Conservation (phyloP, 2,888 invertebrate genomes). For the Minunthozetes semirufus region DNA sequence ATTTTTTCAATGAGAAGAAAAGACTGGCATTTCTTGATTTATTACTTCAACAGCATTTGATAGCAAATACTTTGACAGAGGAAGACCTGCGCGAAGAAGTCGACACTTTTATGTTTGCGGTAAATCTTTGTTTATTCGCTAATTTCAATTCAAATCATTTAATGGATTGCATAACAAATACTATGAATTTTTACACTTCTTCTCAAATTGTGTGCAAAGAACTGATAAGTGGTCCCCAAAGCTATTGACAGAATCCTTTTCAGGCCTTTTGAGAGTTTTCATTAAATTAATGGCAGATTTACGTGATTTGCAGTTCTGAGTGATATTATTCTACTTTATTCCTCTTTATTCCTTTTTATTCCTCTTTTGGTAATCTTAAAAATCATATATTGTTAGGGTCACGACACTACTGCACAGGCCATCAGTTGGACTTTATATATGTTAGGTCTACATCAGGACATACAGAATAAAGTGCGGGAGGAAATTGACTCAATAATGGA, state of each 20-base stretch:
- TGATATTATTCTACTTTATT: no score
- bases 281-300: no score
- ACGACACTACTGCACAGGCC: conserved; percentile 43
- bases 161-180: neutral
- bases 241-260: no score
- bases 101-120: conserved; percentile 46
- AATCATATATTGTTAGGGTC: conserved; percentile 33
- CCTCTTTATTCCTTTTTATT: no score
- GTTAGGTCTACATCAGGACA: conserved; percentile 41
- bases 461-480: conserved; percentile 40
- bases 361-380: neutral
- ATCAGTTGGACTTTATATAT: conserved; percentile 42
- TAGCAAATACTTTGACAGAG: conserved; percentile 45
- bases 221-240: no score
- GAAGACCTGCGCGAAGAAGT: conserved; percentile 53
- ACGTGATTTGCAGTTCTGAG: no score
- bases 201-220: no score
- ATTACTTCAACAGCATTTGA: conserved; percentile 48
- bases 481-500: conserved; percentile 41
- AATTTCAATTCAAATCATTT: neutral
- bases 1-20: conserved; percentile 35
- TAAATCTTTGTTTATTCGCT: conserved; percentile 7
- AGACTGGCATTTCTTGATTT: conserved; percentile 51
- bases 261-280: no score
- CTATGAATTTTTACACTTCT: no score